Evolutionary conservation across 2,888 invertebrate species (phyloP), one percentile per base, ranked within the genome.

Genomic region (Apamea sordens): DNA sequence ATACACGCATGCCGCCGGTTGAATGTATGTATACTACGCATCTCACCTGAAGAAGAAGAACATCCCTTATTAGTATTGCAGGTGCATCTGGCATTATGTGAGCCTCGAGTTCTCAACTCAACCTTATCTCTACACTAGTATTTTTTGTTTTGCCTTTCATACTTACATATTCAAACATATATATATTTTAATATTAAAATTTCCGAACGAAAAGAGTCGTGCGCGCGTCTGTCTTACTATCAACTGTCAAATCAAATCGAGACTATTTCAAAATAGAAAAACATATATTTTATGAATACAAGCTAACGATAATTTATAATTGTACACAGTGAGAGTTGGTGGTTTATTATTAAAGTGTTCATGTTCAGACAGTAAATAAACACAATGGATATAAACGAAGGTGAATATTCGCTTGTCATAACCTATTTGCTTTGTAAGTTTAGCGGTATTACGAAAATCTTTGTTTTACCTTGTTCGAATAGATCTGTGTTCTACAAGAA

Each of bases 301-400:
- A 32, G 36, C 1, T 65, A 63, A 13, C 36, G 3, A 18, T 44
- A 36, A 44, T 56, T 76, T 69, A 21, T 63, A 61, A 68, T 76
- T 61, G 59, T 69, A 64, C 8, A 11, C 50, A 72, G 79, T 89
- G 76, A 78, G 64, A 70, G 76, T 79, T 59, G 47, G 68, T 64
- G 44, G 21, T 76, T 56, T 36, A 36, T 79, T 18, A 50, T 72
- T 36, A 73, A 59, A 74, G 69, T 72, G 21, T 80, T 79, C 32
- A 87, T 78, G 86, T 76, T 77, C 18, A 72, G 59, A 32, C 32
- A 47, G 56, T 83, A 85, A 89, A 70, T 50, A 64, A 70, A 24
- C 69, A 81, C 44, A 72, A 96, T 96, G 96, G 96, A 96, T 88
- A 92, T 95, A 80, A 95, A 93, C 86, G 96, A 96, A 94, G 96